Evolutionary conservation across 2,888 invertebrate genomes (phyloP), one percentile per base, ranked within the genome.

Genomic region (Andrena dorsata): DNA sequence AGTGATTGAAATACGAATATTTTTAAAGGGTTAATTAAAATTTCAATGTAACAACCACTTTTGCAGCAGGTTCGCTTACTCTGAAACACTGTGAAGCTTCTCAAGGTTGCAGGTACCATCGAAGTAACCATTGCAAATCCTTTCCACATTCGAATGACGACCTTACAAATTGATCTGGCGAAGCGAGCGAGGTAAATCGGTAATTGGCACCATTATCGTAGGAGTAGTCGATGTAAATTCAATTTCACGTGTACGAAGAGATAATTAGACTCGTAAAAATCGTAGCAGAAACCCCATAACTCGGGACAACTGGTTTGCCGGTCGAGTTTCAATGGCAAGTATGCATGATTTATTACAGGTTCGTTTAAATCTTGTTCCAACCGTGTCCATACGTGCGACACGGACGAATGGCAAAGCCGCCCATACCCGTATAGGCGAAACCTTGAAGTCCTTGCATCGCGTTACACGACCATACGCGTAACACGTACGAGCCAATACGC

Each of bases 391-490:
- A 71, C 60, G 26, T 16, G 64, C 58, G 49, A 80, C 66, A 56
- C 75, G 65, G 20, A 80, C 65, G 65, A 65, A 68, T 49, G 63
- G 60, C 61, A 32, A 61, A 76, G 72, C 77, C 65, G 76, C 73
- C 71, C 77, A 65, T 82, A 78, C 58, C 63, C 71, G 60, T 74
- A 77, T 65, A 72, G 73, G 72, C 51, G 41, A 75, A 88, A 87
- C 88, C 89, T 89, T 88, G 89, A 89, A 89, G 86, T 85, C 82
- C 75, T 87, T 87, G 86, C 86, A 82, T 87, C 82, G 85, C 84
- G 83, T 89, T 85, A 88, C 83, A 79, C 79, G 86, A 81, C 81
- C 84, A 70, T 70, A 70, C 80, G 79, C 86, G 85, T 86, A 84
- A 86, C 80, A 81, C 66, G 86, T 82, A 68, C 66, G 75, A 74